A percentile compares a stretch with the other conserved stretches of the same genome.
These are phyloP conservation scores for Misgurnus mizolepis DNA, from an alignment of 2,113 vertebrate genomes.

Conservation along the genomic window DNA sequence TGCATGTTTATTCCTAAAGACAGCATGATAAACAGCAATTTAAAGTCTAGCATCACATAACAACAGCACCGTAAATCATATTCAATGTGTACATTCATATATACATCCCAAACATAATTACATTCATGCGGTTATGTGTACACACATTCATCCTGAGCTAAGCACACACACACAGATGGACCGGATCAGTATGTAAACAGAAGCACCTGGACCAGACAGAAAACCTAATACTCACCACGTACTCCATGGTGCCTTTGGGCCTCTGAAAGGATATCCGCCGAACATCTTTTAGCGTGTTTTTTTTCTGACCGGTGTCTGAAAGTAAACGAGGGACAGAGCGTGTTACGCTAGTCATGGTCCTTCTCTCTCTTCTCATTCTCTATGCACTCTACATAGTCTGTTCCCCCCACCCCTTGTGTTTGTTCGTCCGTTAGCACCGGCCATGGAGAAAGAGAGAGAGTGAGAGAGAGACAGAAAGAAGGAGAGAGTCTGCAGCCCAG, in stretches of 20 bases:
- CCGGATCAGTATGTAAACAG: conserved; percentile 30
- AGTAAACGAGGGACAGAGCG: conserved; percentile 68
- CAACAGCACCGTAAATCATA: neutral
- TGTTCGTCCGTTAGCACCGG: conserved; percentile 13
- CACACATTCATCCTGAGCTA: conserved; percentile 1
- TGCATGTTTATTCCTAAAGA: neutral
- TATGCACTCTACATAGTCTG: neutral
- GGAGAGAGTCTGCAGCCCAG: neutral
- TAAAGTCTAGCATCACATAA: neutral
- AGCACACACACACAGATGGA: neutral
- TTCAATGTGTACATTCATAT: neutral
- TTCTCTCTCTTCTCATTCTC: conserved; percentile 62
- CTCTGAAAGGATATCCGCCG: conserved; percentile 86
- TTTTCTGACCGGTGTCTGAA: conserved; percentile 86
- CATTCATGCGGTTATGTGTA: conserved; percentile 20
- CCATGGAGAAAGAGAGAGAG: neutral
- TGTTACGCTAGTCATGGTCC: conserved; percentile 74
- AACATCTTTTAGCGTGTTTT: conserved; percentile 79
- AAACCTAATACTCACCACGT: conserved; percentile 77
- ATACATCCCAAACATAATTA: conserved; percentile 13
- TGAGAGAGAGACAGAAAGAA: conserved; percentile 4
- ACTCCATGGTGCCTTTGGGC: conserved; percentile 84
- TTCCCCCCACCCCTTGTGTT: conserved; percentile 14
- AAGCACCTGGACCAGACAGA: conserved; percentile 26
- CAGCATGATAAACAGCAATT: conserved; percentile 20